Evolutionary conservation across 2,888 invertebrate genomes (phyloP), one percentile per base, ranked within the genome.

Genomic region (Hydriomena furcata): DNA sequence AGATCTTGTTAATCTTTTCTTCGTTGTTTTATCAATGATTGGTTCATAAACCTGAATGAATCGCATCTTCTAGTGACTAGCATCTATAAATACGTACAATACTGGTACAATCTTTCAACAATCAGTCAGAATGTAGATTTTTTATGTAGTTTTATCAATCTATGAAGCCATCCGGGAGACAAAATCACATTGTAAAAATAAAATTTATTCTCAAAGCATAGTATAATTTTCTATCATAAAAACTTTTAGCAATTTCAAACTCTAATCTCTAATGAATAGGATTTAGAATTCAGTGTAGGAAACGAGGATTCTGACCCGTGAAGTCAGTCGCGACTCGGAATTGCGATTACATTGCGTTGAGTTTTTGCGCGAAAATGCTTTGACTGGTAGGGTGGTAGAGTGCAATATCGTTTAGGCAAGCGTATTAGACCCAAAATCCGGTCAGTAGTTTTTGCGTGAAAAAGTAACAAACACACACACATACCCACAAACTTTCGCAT

Each of bases 361-460:
- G 66, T 73, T 74, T 74, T 75, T 71, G 61, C 58, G 64, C 61
- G 63, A 65, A 61, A 68, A 60, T 63, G 36, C 42, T 58, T 55
- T 56, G 58, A 54, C 52, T 53, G 65, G 58, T 63, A 63, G 68
- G 68, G 72, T 63, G 70, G 56, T 48, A 40, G 46, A 43, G 56
- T 57, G 60, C 52, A 44, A 46, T 66, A 52, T 50, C 49, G 56
- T 44, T 57, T 35, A 41, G 42, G 61, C 54, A 30, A 49, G 31
- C 52, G 41, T 52, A 50, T 41, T 59, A 10, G 41, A 38, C 5
- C 23, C 36, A 8, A 28, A 21, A 12, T 0, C n/a, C n/a, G n/a
- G n/a, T n/a, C n/a, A n/a, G n/a, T n/a, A n/a, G n/a, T n/a, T n/a
- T n/a, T n/a, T n/a, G n/a, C n/a, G n/a, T n/a, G n/a, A n/a, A n/a